Base-by-base conservation (phyloP, 2,797 vertebrate genomes). In the Threskiornis aethiopicus region DNA sequence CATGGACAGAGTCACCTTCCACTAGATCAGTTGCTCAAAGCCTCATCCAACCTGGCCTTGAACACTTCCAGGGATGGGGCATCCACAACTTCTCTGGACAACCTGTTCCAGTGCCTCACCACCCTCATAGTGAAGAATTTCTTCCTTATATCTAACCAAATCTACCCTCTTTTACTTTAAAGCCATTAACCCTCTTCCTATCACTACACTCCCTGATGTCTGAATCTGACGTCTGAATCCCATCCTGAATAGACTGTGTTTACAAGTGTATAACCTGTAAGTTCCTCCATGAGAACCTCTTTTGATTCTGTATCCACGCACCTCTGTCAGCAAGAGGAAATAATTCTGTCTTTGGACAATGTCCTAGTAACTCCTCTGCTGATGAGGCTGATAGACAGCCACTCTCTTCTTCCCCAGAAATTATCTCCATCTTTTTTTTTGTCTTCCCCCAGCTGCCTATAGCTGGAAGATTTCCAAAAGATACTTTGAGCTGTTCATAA, bases 1-100 rank as follows among this genome's bases (percentile, higher is more conserved):
- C 20, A 51, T 26, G 24, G 57, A 24, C 57, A 59, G 10, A 16
- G 24, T 26, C 6, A 26, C 11, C 58, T 59, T 59, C 25, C 25
- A 39, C 52, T 3, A 33, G 28, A 33, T 5, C 31, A 58, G 4
- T 35, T 57, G 6, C 49, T n/a, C 52, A 10, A 55, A 65, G n/a
- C 17, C 28, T 21, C 21, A 22, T 64, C 42, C 20, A 57, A 1
- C 13, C 7, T 8, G 35, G 24, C 16, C 33, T 59, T 37, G 24
- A 37, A 59, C 25, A 14, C 41, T 54, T 0, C 24, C 20, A 62
- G 9, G 13, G 29, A 47, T 0, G 17, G 11, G 13, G 1, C 35
- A 79, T 3, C 41, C 25, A 47, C n/a, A 70, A 0, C 26, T 12
- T 17, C 39, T 31, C n/a, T 55, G 29, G n/a, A 7, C 7, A 70